Base-by-base conservation (phyloP, 2,888 invertebrate species). In the Ormyrus thymus region DNA sequence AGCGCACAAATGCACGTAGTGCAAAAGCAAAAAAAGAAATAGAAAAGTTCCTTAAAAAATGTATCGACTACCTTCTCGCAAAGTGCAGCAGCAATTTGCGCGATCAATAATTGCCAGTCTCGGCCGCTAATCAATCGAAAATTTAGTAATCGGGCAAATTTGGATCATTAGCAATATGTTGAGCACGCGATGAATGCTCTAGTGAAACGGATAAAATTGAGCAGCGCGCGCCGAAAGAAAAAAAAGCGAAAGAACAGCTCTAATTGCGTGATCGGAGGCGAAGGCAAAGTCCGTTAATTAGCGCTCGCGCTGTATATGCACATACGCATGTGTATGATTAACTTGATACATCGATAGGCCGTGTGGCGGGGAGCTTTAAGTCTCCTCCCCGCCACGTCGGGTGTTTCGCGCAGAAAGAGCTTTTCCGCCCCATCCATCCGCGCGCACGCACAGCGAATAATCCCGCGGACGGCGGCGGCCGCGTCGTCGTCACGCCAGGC, bases 201-300 rank as follows among this genome's bases (percentile, higher is more conserved):
- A 48, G 48, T 10, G 15, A 64, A 58, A 62, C 29, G 48, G 6
- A 62, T 53, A 58, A 75, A 53, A 48, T 55, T n/a, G 13, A 56
- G 11, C 11, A 56, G 15, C 7, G n/a, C 13, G n/a, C 8, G 45
- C 1, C 29, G 29, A 29, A 55, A 69, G 61, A 51, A n/a, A 6
- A 59, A 72, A 29, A 68, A 68, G 13, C 10, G 51, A 29, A 46
- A 43, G 45, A 65, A 53, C 11, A 78, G 55, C 64, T 69, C 56
- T 74, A 78, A 78, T 69, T 78, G 69, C 73, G 64, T 29, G 62
- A 78, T 69, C 69, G 58, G 72, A 56, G 69, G 69, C 7, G 3
- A 69, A 69, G 11, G 68, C 29, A 69, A 78, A 74, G 53, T 51
- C 51, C 45, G 58, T 69, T 78, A 74, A 78, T 78, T 78, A 78